These are phyloP conservation scores for Hippocampus barbouri DNA, from an alignment of 2,113 vertebrate species.

Conservation along the genomic window DNA sequence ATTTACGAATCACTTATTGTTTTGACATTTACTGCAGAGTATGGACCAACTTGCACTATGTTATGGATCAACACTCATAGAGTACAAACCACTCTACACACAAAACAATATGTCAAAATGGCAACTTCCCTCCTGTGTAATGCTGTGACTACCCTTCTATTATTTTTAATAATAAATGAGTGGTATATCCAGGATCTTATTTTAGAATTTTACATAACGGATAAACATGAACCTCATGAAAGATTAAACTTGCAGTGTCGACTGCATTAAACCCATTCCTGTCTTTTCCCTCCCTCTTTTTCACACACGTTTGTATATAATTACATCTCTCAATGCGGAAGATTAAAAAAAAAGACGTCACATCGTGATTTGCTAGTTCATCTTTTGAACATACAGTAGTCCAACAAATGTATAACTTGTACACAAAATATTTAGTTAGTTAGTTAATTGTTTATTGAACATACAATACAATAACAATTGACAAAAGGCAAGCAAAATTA, in stretches of 20 bases:
- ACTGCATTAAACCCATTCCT: not conserved
- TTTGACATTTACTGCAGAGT: not conserved
- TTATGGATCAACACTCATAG: not conserved
- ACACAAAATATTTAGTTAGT: too few relatives aligned
- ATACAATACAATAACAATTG: too few relatives aligned
- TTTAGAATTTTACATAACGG: not conserved
- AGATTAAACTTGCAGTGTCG: not conserved
- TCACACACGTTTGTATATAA: not conserved
- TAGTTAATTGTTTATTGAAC: too few relatives aligned
- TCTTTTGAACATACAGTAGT: not conserved
- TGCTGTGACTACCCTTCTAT: not conserved
- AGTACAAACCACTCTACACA: not conserved
- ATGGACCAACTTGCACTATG: not conserved
- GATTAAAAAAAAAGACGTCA: not conserved
- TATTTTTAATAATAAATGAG: not conserved
- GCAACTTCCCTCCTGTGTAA: not conserved
- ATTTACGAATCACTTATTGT: not conserved
- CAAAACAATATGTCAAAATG: constrained; percentile 3
- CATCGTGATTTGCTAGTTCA: not conserved
- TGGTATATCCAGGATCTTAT: not conserved
- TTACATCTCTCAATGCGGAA: not conserved
- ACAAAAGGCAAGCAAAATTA: too few relatives aligned
- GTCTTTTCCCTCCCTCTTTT: not conserved
- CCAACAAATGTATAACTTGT: not conserved
- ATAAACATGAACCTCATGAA: not conserved